Evolutionary conservation across 1,140 invertebrate genomes (phyloP).

Genomic region (Capitella teleta): DNA sequence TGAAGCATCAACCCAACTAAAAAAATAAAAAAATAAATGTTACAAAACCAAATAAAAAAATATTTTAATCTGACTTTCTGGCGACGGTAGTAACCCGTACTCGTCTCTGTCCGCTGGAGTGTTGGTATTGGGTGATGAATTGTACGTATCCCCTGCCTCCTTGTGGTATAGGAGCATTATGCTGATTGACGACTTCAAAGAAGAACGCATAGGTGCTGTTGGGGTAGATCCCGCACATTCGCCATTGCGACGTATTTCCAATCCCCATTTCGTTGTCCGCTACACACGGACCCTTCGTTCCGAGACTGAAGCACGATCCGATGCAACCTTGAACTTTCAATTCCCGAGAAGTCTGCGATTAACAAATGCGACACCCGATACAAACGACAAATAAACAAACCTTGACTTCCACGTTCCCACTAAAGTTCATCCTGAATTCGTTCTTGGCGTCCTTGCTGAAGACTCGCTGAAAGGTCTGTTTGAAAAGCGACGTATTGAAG

Average conservation of each 20-base stretch:
- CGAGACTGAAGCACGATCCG: constrained; percentile 87
- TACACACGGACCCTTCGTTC: constrained; percentile 74
- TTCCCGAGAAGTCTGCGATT: constrained; percentile 50
- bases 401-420: constrained; percentile 92
- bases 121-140: constrained; percentile 97
- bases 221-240: constrained; percentile 87
- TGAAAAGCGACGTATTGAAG: constrained; percentile 96
- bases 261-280: constrained; percentile 90
- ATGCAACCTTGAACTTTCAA: constrained; percentile 80
- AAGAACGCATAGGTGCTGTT: constrained; percentile 86
- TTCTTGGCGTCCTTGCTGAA: constrained; percentile 85
- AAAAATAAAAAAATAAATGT: constrained; percentile 15
- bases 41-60: too few relatives aligned
- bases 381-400: constrained; percentile 18
- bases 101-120: constrained; percentile 87
- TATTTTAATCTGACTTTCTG: constrained; percentile 74
- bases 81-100: constrained; percentile 94
- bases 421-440: constrained; percentile 96
- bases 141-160: constrained; percentile 89
- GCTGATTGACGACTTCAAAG: constrained; percentile 96
- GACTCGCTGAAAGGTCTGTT: constrained; percentile 96
- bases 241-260: constrained; percentile 96
- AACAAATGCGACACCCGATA: constrained; percentile 2
- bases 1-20: constrained; percentile 47
- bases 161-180: constrained; percentile 86